Evolutionary conservation across 2,797 vertebrate species (phyloP), one percentile per base, ranked within the genome.

Genomic region (Podargus strigoides): DNA sequence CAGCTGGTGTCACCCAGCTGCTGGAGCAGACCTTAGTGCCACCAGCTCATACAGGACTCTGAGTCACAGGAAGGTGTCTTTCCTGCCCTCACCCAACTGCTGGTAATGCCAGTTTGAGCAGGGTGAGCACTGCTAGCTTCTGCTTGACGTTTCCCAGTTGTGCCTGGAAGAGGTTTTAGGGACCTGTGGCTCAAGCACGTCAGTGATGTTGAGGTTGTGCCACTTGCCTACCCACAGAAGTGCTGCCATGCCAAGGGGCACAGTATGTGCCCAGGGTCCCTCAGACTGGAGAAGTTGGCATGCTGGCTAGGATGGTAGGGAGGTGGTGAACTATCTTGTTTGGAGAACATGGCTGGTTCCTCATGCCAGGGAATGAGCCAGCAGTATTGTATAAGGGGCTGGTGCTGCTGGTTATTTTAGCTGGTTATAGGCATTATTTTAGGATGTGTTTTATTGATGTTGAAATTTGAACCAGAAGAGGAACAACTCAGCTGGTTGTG

Each of bases 251-350:
- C 30, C 24, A 28, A 59, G 47, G 27, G 27, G 6, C 17, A 50
- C 5, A 9, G 21, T 27, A 26, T 0, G 1, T 37, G 22, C 15
- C 26, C 0, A 5, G n/a, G 3, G 6, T 27, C 30, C 8, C 24
- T 63, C 26, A 15, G 37, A 19, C 39, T 67, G 60, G 44, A 77
- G 69, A 49, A 82, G n/a, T 27, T 3, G 5, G 7, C 3, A 8
- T 75, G 28, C 41, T 81, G 41, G 32, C 34, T 73, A n/a, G 47
- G 7, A 26, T 50, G 20, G 24, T 66, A n/a, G 42, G 30, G 42
- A 89, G 39, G 52, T 2, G 26, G 7, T 1, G 4, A 83, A 10
- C 9, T 0, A 1, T 59, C 47, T 56, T 1, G 0, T 8, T 2
- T 56, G 56, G 36, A 80, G 41, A 18, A 37, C 14, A 24, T 21